A percentile compares a stretch with the other conserved stretches of the same genome.
These are phyloP conservation scores for Hydrotaea diabolus DNA, from an alignment of 2,888 invertebrate genomes.

Conservation along the genomic window DNA sequence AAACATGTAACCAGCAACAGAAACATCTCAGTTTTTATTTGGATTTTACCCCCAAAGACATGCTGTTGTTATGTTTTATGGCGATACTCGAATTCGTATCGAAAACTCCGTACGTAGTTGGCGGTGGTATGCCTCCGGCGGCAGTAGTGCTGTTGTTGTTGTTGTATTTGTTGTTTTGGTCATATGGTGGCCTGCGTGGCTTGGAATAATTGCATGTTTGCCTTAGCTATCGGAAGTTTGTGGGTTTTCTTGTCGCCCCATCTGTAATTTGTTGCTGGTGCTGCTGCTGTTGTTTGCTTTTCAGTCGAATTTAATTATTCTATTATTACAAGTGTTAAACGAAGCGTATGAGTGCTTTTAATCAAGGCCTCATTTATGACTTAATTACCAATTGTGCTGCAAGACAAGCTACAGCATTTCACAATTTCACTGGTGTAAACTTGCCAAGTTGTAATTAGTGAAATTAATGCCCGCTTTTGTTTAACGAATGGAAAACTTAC, in stretches of 20 bases:
- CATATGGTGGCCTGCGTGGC: too few relatives aligned
- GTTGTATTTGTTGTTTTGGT: too few relatives aligned
- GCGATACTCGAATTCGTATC: not conserved
- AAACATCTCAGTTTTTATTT: conserved; percentile 9
- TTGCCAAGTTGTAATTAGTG: not conserved
- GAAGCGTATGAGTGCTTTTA: conserved; percentile 31
- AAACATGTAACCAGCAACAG: conserved; percentile 10
- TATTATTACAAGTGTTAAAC: conserved; percentile 41
- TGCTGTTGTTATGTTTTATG: not conserved
- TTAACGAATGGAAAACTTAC: conserved; percentile 11
- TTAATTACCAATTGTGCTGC: not conserved
- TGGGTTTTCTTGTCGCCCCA: not conserved
- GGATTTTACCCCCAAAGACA: conserved; percentile 30
- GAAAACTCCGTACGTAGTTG: too few relatives aligned
- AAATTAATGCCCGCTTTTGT: not conserved
- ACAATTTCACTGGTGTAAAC: not conserved
- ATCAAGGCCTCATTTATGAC: conserved; percentile 16
- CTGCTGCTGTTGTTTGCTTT: not conserved
- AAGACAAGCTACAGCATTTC: not conserved
- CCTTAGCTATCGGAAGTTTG: conserved; percentile 36
- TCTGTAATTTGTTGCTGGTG: too few relatives aligned
- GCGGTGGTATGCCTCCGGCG: too few relatives aligned
- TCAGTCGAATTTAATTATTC: conserved; percentile 15
- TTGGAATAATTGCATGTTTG: conserved; percentile 25
- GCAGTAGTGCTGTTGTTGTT: too few relatives aligned